These are phyloP conservation scores for Rhagologus leucostigma DNA, from an alignment of 2,113 vertebrate genomes.

Conservation along the genomic window DNA sequence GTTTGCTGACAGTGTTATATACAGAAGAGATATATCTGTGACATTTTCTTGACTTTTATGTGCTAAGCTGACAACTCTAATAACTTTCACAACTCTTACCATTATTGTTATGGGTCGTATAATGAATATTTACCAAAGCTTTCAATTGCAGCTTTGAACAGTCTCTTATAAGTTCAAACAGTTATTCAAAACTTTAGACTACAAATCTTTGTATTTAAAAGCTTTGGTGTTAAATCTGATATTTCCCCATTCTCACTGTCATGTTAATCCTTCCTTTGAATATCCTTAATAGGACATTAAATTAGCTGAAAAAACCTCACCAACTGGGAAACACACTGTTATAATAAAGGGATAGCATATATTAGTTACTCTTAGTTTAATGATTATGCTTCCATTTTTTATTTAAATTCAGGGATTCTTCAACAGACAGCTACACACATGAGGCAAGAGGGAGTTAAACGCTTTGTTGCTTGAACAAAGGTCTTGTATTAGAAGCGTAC, in stretches of 20 bases:
- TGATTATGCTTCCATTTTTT: not conserved
- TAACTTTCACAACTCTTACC: not conserved
- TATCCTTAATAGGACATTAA: not conserved
- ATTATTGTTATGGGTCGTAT: not conserved
- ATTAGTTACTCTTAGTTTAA: not conserved
- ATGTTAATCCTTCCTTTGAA: not conserved
- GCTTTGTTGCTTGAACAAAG: not conserved
- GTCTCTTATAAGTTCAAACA: not conserved
- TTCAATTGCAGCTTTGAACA: not conserved
- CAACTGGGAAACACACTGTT: not conserved
- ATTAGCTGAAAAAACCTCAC: not conserved
- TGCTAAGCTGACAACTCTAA: not conserved
- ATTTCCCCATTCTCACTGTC: not conserved
- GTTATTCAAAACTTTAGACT: not conserved
- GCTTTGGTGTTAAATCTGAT: not conserved
- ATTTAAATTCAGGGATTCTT: not conserved
- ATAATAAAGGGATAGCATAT: not conserved
- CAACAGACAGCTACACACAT: not conserved
- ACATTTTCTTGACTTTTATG: not conserved
- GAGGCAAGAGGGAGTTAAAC: not conserved
- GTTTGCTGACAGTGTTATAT: not conserved
- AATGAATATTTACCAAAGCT: not conserved
- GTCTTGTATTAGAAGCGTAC: not conserved
- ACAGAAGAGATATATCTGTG: not conserved
- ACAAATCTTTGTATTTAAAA: not conserved